These are phyloP conservation scores for Ricordea florida DNA, from an alignment of 92 coral and sea anemone genomes.

Conservation along the genomic window DNA sequence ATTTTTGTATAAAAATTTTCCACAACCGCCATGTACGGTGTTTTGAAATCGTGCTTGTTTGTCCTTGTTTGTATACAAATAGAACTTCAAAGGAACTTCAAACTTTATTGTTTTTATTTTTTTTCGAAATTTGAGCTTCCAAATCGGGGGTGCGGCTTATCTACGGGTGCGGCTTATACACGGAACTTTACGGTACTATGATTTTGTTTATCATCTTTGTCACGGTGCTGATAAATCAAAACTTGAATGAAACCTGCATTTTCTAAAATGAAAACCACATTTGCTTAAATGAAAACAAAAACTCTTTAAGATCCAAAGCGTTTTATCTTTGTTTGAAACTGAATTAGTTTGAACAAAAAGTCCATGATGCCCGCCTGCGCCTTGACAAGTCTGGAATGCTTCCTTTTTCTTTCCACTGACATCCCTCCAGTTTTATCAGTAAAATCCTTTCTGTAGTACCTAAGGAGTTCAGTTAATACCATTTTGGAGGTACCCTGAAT, in stretches of 20 bases:
- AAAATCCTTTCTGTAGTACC: slow-evolving; percentile 29
- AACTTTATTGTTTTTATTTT: too few species aligned
- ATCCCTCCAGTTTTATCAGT: slow-evolving; percentile 11
- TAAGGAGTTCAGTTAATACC: slow-evolving; percentile 22
- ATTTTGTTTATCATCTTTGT: slow-evolving; percentile 33
- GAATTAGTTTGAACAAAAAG: slow-evolving; percentile 17
- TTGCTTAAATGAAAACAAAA: slow-evolving; percentile 27
- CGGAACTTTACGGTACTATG: too few species aligned
- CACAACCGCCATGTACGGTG: too few species aligned
- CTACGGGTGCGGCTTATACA: too few species aligned
- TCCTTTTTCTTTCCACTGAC: slow-evolving; percentile 31
- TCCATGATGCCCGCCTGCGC: slow-evolving; percentile 17
- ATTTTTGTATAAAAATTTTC: too few species aligned
- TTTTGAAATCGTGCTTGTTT: too few species aligned
- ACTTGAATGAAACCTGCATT: slow-evolving; percentile 24
- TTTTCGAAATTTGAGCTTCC: too few species aligned
- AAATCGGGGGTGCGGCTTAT: too few species aligned
- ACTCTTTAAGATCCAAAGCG: slow-evolving; percentile 21
- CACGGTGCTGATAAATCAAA: slow-evolving; percentile 20
- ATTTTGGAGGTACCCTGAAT: slow-evolving; percentile 5
- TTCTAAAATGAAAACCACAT: slow-evolving; percentile 24
- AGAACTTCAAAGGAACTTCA: too few species aligned
- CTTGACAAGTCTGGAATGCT: slow-evolving; percentile 37
- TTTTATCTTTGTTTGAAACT: slow-evolving; percentile 22
- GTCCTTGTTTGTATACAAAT: too few species aligned